These are phyloP conservation scores for Anguilla rostrata DNA, from an alignment of 2,113 vertebrate genomes.

Conservation along the genomic window DNA sequence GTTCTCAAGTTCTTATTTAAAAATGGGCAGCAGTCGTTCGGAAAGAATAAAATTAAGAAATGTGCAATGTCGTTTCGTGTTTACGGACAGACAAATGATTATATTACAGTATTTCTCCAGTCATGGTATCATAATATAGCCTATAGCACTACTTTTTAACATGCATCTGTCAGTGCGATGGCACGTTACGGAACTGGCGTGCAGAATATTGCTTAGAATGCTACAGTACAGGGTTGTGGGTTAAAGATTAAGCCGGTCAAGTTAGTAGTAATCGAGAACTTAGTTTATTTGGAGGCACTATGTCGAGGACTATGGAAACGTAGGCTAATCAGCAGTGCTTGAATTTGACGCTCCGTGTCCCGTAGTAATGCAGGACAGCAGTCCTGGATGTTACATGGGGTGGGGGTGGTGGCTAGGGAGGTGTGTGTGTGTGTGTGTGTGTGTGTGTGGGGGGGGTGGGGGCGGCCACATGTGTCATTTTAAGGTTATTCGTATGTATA, in stretches of 20 bases:
- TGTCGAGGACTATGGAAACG: background rate
- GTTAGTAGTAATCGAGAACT: background rate
- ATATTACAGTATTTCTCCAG: background rate
- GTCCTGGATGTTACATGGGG: background rate
- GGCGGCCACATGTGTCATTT: conserved; percentile 30
- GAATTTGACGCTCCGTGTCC: background rate
- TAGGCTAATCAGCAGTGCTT: background rate
- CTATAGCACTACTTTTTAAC: background rate
- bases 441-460: background rate
- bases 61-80: background rate
- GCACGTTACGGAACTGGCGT: background rate
- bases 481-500: conserved; percentile 29
- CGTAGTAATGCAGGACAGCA: conserved; percentile 21
- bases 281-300: background rate
- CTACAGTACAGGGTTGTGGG: background rate
- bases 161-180: background rate
- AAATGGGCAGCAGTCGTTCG: background rate
- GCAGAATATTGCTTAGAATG: conserved; percentile 1
- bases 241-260: background rate
- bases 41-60: background rate
- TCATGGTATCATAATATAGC: background rate
- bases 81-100: background rate
- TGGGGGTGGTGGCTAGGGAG: background rate
- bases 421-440: background rate
- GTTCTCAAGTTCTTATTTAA: background rate